Percentiles rank a stretch among this genome's conserved stretches.
These are phyloP conservation scores for Ostrea edulis DNA, from an alignment of 1,140 invertebrate genomes.

Conservation along the genomic window DNA sequence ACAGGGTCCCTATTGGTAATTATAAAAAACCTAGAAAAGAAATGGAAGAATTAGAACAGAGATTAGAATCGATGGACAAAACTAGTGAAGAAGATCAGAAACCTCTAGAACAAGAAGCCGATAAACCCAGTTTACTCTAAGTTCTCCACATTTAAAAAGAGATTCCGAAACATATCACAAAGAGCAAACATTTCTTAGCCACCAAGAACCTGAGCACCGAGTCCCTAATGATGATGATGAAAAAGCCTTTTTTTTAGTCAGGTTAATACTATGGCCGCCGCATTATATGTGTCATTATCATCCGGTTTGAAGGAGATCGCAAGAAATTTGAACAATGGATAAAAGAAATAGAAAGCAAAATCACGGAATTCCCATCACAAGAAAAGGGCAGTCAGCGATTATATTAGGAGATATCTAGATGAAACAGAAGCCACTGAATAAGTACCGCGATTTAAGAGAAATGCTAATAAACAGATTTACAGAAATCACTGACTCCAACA, in stretches of 20 bases:
- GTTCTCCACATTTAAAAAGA: no score
- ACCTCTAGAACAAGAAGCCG: no score
- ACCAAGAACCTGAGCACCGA: no score
- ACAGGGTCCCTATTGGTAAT: background rate
- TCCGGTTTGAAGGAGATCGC: conserved; percentile 25
- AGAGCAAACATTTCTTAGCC: no score
- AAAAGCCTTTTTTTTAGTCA: background rate
- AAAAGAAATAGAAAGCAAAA: conserved; percentile 21
- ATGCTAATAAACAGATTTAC: conserved; percentile 8
- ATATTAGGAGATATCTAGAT: conserved; percentile 32
- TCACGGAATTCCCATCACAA: background rate
- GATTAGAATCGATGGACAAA: background rate
- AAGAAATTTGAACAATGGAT: conserved; percentile 46
- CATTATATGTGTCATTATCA: background rate
- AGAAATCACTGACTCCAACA: conserved; percentile 28
- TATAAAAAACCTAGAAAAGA: background rate
- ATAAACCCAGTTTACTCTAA: no score
- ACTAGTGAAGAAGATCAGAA: no score
- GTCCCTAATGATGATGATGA: background rate
- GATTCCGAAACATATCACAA: no score
- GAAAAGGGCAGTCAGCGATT: conserved; percentile 35
- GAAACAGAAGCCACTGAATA: background rate
- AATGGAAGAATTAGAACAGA: background rate
- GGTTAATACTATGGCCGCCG: background rate
- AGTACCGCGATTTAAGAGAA: background rate